A percentile compares a stretch with the other conserved stretches of the same genome.
phyloP scores from a whole-genome alignment of 2,797 vertebrate genomes.

The Melanotaenia trifasciata region DNA sequence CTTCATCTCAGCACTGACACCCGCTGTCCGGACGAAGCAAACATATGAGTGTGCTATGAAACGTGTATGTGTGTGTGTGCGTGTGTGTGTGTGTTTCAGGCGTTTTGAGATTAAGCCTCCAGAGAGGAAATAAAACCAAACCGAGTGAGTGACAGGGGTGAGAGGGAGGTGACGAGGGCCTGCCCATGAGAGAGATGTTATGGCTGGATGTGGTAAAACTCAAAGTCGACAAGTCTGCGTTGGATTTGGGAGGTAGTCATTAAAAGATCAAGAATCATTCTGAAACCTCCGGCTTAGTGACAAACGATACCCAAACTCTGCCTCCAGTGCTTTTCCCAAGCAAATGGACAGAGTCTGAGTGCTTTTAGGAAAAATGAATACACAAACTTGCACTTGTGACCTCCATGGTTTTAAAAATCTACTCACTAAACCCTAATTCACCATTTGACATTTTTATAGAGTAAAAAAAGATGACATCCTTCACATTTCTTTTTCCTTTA shows the following conservation, averaged over 20 bases:
- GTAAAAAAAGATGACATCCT: slow-evolving; percentile 72
- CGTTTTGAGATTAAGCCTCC: slow-evolving; percentile 28
- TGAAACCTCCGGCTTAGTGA: slow-evolving; percentile 56
- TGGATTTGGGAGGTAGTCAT: slow-evolving; percentile 70
- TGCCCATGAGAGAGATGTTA: slow-evolving; percentile 32
- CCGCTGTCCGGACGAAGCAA: slow-evolving; percentile 45
- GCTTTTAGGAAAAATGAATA: slow-evolving; percentile 49
- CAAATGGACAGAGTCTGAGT: slow-evolving; percentile 33
- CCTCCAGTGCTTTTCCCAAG: slow-evolving; percentile 48
- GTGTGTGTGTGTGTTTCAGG: slow-evolving; percentile 22
- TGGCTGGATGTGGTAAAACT: slow-evolving; percentile 34
- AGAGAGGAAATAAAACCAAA: not conserved
- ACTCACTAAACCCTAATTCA: slow-evolving; percentile 36
- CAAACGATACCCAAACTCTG: slow-evolving; percentile 17
- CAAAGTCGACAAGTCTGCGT: slow-evolving; percentile 39
- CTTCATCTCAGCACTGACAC: slow-evolving; percentile 28
- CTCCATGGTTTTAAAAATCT: slow-evolving; percentile 15
- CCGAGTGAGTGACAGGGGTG: slow-evolving; percentile 35
- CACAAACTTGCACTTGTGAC: slow-evolving; percentile 46
- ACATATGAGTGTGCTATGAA: slow-evolving; percentile 16
- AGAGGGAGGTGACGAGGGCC: slow-evolving; percentile 31
- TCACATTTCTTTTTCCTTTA: slow-evolving; percentile 57
- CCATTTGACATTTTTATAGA: slow-evolving; percentile 37
- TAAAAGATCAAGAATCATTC: slow-evolving; percentile 54
- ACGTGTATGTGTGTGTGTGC: not conserved